Percentiles rank a stretch among this genome's conserved stretches.
Evolutionary conservation across 2,797 vertebrate species (phyloP).

Genomic region (Erethizon dorsatum): DNA sequence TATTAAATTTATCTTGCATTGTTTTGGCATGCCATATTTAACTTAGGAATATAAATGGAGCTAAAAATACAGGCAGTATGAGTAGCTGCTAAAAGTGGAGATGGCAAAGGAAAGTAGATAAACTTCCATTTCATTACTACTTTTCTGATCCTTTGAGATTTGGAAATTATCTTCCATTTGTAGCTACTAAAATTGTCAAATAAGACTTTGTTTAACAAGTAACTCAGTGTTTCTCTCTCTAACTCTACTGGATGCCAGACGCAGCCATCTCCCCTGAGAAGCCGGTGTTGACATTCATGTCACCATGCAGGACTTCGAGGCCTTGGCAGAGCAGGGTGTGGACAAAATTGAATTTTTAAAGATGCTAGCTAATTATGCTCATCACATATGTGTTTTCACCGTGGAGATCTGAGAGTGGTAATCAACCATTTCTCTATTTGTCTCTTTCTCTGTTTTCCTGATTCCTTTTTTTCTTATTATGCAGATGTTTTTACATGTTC

Average conservation of each 20-base stretch:
- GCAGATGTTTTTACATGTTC: neutral
- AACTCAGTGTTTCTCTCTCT: neutral
- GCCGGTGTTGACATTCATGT: neutral
- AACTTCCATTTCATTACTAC: conserved; percentile 80
- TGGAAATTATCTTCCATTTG: conserved; percentile 76
- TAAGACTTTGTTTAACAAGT: conserved; percentile 70
- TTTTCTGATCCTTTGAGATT: conserved; percentile 73
- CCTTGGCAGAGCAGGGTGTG: no score
- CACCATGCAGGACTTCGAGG: neutral
- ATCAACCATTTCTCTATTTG: neutral
- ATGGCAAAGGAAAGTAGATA: conserved; percentile 58
- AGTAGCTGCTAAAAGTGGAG: conserved; percentile 70
- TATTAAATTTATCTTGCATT: conserved; percentile 42
- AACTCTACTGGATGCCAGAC: neutral
- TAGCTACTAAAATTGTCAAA: conserved; percentile 63
- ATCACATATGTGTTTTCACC: neutral
- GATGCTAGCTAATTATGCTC: neutral
- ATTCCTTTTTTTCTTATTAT: neutral
- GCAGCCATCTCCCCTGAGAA: neutral
- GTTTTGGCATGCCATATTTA: conserved; percentile 41
- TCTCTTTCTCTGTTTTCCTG: neutral
- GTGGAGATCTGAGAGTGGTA: neutral
- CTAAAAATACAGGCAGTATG: conserved; percentile 69
- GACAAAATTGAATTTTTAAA: neutral
- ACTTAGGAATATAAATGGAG: conserved; percentile 69